These are phyloP conservation scores for Craseonycteris thonglongyai DNA, from an alignment of 2,113 vertebrate species.

Conservation along the genomic window DNA sequence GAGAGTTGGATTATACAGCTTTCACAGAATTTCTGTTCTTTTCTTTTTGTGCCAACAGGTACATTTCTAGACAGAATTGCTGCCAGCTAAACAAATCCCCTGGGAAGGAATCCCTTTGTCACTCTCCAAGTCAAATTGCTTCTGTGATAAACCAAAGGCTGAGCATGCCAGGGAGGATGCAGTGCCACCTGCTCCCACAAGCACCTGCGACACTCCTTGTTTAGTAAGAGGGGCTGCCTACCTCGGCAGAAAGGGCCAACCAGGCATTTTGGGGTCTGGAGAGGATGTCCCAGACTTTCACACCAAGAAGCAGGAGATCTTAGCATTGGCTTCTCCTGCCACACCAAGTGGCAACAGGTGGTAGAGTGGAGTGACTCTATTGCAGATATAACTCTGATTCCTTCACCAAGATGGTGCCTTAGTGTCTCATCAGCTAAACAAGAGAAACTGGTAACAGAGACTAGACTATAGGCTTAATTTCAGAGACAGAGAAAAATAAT, in stretches of 20 bases:
- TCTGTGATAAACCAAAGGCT: background rate
- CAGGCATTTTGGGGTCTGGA: background rate
- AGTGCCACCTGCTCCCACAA: background rate
- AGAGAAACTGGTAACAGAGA: background rate
- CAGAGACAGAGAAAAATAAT: conserved; percentile 31
- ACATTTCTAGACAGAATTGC: conserved; percentile 22
- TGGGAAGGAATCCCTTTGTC: conserved; percentile 10
- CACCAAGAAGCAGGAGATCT: background rate
- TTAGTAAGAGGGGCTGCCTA: background rate
- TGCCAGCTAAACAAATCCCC: conserved; percentile 31
- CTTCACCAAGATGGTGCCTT: background rate
- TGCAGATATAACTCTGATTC: background rate
- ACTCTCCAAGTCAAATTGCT: background rate
- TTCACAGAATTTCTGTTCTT: conserved; percentile 30
- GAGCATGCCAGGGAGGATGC: background rate
- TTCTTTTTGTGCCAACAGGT: conserved; percentile 35
- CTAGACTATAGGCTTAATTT: background rate
- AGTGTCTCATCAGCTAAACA: background rate
- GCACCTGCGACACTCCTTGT: background rate
- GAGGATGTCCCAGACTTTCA: background rate
- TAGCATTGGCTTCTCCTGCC: background rate
- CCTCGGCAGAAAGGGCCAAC: background rate
- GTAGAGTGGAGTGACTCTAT: background rate
- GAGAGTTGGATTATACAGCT: background rate
- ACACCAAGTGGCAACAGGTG: background rate